Evolutionary conservation across 2,888 invertebrate species (phyloP).

Genomic region (Liodrosophila aerea): DNA sequence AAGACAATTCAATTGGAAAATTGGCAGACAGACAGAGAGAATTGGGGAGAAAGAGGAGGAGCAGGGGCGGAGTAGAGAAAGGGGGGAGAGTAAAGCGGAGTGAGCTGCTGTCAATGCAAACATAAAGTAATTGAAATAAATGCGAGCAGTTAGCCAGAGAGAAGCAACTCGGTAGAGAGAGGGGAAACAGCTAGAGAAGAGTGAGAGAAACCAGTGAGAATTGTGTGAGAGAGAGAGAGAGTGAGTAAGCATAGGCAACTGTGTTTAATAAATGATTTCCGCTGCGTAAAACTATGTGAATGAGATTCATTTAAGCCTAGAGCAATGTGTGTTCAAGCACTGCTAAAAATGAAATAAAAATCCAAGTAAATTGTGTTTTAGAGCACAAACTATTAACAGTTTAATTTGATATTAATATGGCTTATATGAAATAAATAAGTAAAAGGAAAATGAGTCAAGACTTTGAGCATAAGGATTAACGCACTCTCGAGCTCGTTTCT

Average conservation of each 20-base stretch:
- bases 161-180: constrained; percentile 7
- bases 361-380: no score
- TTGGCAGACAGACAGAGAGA: constrained; percentile 61
- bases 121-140: constrained; percentile 75
- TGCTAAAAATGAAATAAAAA: no score
- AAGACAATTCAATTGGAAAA: constrained; percentile 76
- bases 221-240: background rate
- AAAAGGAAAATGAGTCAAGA: no score
- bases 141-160: constrained; percentile 43
- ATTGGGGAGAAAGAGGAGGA: constrained; percentile 9
- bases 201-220: background rate
- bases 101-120: constrained; percentile 40
- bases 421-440: no score
- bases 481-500: no score
- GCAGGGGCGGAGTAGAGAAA: background rate
- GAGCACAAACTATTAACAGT: no score
- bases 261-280: constrained; percentile 75
- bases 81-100: constrained; percentile 2
- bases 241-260: constrained; percentile 8
- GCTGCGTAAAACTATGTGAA: constrained; percentile 41
- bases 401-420: no score
- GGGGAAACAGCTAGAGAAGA: constrained; percentile 1
- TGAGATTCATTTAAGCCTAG: background rate
- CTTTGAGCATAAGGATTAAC: no score
- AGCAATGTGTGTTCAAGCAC: background rate